Evolutionary conservation across 2,797 vertebrate genomes (phyloP).

Genomic region (Amphiprion clarkii): DNA sequence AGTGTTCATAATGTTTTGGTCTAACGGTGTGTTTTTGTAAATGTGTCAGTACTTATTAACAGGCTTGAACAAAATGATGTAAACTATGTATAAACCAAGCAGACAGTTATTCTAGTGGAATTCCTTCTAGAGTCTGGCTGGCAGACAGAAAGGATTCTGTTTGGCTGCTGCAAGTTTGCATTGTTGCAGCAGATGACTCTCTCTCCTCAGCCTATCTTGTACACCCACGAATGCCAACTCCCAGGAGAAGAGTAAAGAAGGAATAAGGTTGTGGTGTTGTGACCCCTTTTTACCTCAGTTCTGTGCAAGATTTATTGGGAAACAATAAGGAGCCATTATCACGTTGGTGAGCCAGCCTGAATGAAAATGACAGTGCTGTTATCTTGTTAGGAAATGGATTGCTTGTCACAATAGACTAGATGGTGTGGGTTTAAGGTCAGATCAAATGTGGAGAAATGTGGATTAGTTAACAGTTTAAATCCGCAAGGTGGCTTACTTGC

Average conservation of each 20-base stretch:
- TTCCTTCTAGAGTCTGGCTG: slow-evolving; percentile 19
- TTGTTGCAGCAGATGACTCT: slow-evolving; percentile 12
- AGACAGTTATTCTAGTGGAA: slow-evolving; percentile 21
- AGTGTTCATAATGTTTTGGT: too few relatives aligned
- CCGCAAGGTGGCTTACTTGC: slow-evolving; percentile 2
- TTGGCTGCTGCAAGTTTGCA: neutral
- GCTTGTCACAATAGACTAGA: slow-evolving; percentile 20
- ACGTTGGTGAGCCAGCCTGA: neutral
- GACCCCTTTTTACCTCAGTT: slow-evolving; percentile 1
- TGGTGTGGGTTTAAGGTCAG: slow-evolving; percentile 23
- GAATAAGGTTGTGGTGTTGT: slow-evolving; percentile 20
- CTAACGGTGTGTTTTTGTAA: neutral
- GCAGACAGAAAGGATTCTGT: slow-evolving; percentile 10
- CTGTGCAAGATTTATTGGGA: slow-evolving; percentile 24
- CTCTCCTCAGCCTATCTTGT: too few relatives aligned
- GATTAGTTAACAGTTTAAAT: slow-evolving; percentile 21
- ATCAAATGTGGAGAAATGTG: slow-evolving; percentile 5
- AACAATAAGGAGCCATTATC: slow-evolving; percentile 30
- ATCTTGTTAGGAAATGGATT: slow-evolving; percentile 30
- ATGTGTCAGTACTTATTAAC: too few relatives aligned
- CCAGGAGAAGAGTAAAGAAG: slow-evolving; percentile 3
- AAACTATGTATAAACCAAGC: slow-evolving; percentile 9
- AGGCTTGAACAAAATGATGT: neutral
- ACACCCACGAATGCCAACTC: neutral
- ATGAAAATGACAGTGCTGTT: slow-evolving; percentile 26